Evolutionary conservation across 2,113 vertebrate genomes (phyloP).

Genomic region (Ramphastos sulfuratus): DNA sequence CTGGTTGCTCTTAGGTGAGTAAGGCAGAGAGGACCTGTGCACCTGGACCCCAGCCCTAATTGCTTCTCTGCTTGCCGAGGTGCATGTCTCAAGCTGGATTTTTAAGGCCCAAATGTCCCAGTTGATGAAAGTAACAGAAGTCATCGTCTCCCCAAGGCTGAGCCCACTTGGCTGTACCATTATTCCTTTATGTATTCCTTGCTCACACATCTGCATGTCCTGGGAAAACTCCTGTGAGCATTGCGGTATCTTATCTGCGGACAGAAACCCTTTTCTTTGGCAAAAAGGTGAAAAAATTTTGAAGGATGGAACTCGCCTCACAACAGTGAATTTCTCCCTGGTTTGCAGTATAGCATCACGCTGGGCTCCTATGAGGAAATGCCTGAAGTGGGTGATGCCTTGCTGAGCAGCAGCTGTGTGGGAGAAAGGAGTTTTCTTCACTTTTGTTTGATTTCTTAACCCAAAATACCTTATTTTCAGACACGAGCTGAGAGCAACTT

Average conservation of each 20-base stretch:
- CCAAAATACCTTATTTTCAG: not conserved
- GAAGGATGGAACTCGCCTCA: not conserved
- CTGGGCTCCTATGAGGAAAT: not conserved
- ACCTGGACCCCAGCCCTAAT: not conserved
- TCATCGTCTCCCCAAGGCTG: not conserved
- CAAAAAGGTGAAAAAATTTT: not conserved
- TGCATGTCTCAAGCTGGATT: not conserved
- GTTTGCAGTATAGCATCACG: not conserved
- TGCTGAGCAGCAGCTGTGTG: not conserved
- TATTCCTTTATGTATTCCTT: not conserved
- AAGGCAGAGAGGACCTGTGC: accelerated
- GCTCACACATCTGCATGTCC: not conserved
- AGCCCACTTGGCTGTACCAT: accelerated
- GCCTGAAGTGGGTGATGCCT: not conserved
- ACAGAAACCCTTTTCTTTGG: not conserved
- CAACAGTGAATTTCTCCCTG: not conserved
- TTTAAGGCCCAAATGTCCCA: not conserved
- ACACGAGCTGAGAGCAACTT: not conserved
- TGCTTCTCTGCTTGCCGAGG: not conserved
- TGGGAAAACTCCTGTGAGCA: not conserved
- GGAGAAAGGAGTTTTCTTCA: not conserved
- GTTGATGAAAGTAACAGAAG: not conserved
- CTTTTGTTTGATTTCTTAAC: not conserved
- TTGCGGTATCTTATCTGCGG: not conserved
- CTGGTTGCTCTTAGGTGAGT: not conserved